Conservation (phyloP, 2,888 invertebrate genomes). For the Dascillus cervinus region DNA sequence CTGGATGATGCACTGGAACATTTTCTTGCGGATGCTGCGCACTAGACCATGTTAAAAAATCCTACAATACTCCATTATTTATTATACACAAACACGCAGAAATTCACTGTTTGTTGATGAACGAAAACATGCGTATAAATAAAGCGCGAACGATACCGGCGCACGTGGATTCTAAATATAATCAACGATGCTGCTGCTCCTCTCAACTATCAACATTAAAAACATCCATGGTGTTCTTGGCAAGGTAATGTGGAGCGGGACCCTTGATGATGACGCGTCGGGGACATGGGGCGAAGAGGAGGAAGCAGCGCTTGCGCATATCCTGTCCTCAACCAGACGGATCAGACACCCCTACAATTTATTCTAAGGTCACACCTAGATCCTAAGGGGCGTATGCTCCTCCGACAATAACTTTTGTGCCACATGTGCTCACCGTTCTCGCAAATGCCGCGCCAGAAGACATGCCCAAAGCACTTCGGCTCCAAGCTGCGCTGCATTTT, state of each 20-base stretch:
- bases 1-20: slow-evolving; percentile 81
- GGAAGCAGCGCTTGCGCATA: slow-evolving; percentile 15
- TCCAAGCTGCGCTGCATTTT: slow-evolving; percentile 7
- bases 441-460: slow-evolving; percentile 2
- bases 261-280: too few species aligned
- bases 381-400: slow-evolving; percentile 7
- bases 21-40: slow-evolving; percentile 34
- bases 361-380: slow-evolving; percentile 19
- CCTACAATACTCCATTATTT: slow-evolving; percentile 14
- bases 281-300: slow-evolving; percentile 13
- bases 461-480: slow-evolving; percentile 4
- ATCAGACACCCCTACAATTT: slow-evolving; percentile 17
- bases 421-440: slow-evolving; percentile 4
- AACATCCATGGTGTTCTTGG: slow-evolving; percentile 3
- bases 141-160: slow-evolving; percentile 12
- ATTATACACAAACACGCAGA: slow-evolving; percentile 10
- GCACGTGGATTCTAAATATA: slow-evolving; percentile 24
- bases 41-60: slow-evolving; percentile 8
- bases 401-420: slow-evolving; percentile 5
- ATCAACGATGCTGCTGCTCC: slow-evolving; percentile 10
- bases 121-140: slow-evolving; percentile 18
- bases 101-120: slow-evolving; percentile 9
- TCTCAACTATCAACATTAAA: slow-evolving; percentile 5
- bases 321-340: slow-evolving; percentile 10
- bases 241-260: slow-evolving; percentile 7